Conservation (phyloP, 2,113 vertebrate species). For the Bambusicola thoracicus region DNA sequence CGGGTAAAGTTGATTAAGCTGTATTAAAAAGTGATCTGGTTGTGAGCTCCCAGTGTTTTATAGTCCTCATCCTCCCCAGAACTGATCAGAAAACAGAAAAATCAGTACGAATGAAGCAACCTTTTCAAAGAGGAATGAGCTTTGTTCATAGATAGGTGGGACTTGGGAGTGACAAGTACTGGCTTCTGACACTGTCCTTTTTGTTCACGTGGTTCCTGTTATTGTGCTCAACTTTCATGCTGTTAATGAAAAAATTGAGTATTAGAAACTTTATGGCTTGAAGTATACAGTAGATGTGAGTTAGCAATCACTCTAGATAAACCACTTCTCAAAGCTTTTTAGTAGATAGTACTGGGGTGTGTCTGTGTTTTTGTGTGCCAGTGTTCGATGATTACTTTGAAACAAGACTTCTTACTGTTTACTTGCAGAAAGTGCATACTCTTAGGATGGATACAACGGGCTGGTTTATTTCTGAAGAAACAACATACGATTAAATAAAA, state of each 20-base stretch:
- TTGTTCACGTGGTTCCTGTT: conserved; percentile 26
- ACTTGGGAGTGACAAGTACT: background rate
- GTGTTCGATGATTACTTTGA: conserved; percentile 36
- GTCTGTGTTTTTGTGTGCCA: conserved; percentile 13
- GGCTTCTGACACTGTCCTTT: conserved; percentile 57
- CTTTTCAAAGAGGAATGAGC: background rate
- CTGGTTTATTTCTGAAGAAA: conserved; percentile 37
- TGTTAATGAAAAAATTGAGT: conserved; percentile 52
- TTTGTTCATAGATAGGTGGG: background rate
- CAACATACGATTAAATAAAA: background rate
- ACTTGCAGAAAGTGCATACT: conserved; percentile 24
- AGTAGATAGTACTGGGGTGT: conserved; percentile 37
- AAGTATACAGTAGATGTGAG: conserved; percentile 47
- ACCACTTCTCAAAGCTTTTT: conserved; percentile 41
- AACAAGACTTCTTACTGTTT: conserved; percentile 34
- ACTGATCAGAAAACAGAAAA: background rate
- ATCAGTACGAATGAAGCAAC: background rate
- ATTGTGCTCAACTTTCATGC: conserved; percentile 55
- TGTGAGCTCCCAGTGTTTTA: background rate
- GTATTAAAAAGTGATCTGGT: background rate
- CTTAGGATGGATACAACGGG: conserved; percentile 10
- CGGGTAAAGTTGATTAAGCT: conserved; percentile 6
- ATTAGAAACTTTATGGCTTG: conserved; percentile 50
- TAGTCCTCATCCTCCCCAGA: background rate
- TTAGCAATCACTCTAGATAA: conserved; percentile 58